A percentile compares a stretch with the other conserved stretches of the same genome.
Conservation (phyloP, 2,888 invertebrate genomes). For the Drosophila putrida region DNA sequence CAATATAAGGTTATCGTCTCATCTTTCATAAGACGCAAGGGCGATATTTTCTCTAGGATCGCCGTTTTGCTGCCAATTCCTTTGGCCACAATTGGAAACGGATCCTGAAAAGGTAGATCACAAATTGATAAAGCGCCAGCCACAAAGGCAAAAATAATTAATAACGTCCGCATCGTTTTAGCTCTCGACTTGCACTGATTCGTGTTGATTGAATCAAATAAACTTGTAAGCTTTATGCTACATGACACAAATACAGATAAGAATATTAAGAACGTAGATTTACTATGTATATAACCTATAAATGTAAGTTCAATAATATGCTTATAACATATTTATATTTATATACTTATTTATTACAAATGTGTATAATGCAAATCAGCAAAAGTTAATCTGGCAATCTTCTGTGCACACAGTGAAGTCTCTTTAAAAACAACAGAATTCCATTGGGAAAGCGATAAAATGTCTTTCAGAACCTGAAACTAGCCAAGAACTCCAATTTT, state of each 20-base stretch:
- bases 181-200: conserved; percentile 25
- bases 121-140: conserved; percentile 9
- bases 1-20: conserved; percentile 41
- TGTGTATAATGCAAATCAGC: neutral
- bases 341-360: neutral
- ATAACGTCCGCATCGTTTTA: conserved; percentile 13
- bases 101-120: neutral
- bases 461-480: no score
- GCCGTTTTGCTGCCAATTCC: conserved; percentile 43
- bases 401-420: neutral
- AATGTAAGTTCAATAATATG: neutral
- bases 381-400: neutral
- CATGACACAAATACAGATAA: conserved; percentile 1
- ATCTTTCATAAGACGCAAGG: conserved; percentile 5
- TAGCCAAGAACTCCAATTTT: no score
- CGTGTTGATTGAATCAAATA: no score
- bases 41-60: conserved; percentile 3
- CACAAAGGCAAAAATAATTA: conserved; percentile 6
- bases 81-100: conserved; percentile 42
- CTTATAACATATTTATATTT: neutral
- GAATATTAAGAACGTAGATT: neutral
- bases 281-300: neutral
- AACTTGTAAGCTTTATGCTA: no score
- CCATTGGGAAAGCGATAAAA: no score
- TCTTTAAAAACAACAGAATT: neutral